phyloP scores from a whole-genome alignment of 1,140 invertebrate species.

The Cyrtorhinus lividipennis region DNA sequence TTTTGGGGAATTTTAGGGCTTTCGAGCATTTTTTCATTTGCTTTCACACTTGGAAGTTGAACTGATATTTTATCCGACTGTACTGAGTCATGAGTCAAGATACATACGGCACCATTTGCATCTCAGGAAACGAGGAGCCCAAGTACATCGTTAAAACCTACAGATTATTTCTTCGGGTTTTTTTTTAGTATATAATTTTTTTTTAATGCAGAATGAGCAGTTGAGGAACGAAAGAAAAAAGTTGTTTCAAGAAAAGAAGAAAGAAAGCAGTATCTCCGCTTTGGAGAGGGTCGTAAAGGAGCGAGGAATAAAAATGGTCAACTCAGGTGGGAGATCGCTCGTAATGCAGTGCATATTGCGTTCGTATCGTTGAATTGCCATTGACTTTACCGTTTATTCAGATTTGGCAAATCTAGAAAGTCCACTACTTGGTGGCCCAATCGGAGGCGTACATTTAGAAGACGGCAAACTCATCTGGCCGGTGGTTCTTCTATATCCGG shows the following conservation, averaged over 20 bases:
- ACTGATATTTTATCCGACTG: too few species aligned
- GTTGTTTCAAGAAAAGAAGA: constrained; percentile 38
- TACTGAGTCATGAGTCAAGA: too few species aligned
- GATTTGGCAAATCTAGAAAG: neutral
- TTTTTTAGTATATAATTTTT: too few species aligned
- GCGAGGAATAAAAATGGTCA: constrained; percentile 34
- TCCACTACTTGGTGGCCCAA: neutral
- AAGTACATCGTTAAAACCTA: too few species aligned
- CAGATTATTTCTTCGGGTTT: too few species aligned
- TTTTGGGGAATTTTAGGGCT: too few species aligned
- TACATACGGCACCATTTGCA: too few species aligned
- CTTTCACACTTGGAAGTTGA: too few species aligned
- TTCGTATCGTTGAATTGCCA: neutral
- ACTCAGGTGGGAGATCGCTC: constrained; percentile 19
- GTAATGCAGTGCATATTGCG: too few species aligned
- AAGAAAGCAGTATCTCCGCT: constrained; percentile 38
- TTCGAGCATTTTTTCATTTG: too few species aligned
- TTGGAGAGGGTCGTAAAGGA: constrained; percentile 39
- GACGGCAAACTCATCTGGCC: constrained; percentile 59
- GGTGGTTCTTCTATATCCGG: constrained; percentile 68
- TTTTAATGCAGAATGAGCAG: constrained; percentile 35
- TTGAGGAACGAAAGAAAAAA: constrained; percentile 45
- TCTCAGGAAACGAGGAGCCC: too few species aligned
- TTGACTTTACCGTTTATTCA: too few species aligned
- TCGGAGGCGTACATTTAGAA: constrained; percentile 38